Evolutionary conservation across 92 coral and sea anemone genomes (phyloP), one percentile per base, ranked within the genome.

Genomic region (Actinernus sp.): DNA sequence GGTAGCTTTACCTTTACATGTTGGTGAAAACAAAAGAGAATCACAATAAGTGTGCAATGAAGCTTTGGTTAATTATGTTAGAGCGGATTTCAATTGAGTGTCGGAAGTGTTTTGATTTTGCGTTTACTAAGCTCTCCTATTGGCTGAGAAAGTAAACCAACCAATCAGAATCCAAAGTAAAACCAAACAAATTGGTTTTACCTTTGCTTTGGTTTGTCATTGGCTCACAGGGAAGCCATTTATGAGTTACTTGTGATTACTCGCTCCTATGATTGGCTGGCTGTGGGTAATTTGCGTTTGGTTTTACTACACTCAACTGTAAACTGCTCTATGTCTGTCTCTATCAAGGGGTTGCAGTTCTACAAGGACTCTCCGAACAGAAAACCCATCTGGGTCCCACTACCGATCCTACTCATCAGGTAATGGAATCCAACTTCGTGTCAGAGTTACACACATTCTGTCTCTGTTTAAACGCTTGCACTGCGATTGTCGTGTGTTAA

Each of bases 311-410:
- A n/a, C n/a, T n/a, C n/a, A n/a, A n/a, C n/a, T n/a, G n/a, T n/a
- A n/a, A n/a, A n/a, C n/a, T n/a, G n/a, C 8, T 25, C 33, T 11
- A 19, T 16, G 6, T 12, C 14, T 2, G 33, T 3, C 8, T 54
- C 1, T 14, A 9, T 13, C 1, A 4, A 89, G 96, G 96, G 40
- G 79, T 90, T 26, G 85, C 97, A 40, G 63, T 86, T 49, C 84
- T 90, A 14, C 92, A 84, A 61, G 88, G 66, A 3, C 68, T 55
- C 62, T 89, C 93, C 31, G 90, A 81, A 51, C 84, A 82, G 76
- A 80, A 72, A 45, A 74, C 86, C 54, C 97, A 90, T 56, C 71
- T 90, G 17, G 58, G 84, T 11, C 44, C 72, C 24, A 60, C 92
- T 0, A 63, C 62, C 41, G 84, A 90, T 27, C 84, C 92, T 1